A percentile compares a stretch with the other conserved stretches of the same genome.
Evolutionary conservation across 2,113 vertebrate genomes (phyloP).

Genomic region (Serinus canaria): DNA sequence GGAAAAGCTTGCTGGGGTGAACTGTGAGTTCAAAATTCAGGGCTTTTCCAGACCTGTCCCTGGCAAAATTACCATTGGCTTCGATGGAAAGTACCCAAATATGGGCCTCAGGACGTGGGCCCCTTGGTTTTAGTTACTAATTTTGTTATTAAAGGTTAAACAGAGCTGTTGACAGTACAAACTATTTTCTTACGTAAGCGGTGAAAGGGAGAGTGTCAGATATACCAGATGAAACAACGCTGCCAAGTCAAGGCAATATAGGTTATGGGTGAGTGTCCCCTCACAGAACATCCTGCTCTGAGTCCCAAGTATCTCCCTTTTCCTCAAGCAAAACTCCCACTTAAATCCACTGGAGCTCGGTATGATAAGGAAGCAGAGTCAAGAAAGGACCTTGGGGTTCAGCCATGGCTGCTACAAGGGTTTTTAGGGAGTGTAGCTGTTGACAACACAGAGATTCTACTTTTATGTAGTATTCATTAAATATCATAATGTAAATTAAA

Average conservation of each 20-base stretch:
- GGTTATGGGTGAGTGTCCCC: conserved; percentile 42
- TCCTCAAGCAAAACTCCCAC: conserved; percentile 8
- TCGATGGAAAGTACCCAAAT: conserved; percentile 45
- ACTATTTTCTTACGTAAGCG: conserved; percentile 59
- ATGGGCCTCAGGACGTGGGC: conserved; percentile 18
- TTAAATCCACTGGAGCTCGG: neutral
- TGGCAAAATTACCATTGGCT: neutral
- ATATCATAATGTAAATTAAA: neutral
- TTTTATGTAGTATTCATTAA: neutral
- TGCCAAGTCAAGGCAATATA: conserved; percentile 43
- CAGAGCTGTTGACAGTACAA: conserved; percentile 66
- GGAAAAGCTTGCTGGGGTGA: neutral
- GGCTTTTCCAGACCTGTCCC: neutral
- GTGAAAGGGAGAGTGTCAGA: conserved; percentile 39
- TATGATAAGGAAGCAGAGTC: neutral
- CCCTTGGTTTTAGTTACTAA: conserved; percentile 37
- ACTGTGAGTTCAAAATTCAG: neutral
- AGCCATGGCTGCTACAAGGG: neutral
- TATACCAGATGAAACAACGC: conserved; percentile 52
- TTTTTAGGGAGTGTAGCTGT: neutral
- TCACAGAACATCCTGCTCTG: conserved; percentile 23
- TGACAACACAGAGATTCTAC: neutral
- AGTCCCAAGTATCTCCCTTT: neutral
- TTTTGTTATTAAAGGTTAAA: conserved; percentile 66
- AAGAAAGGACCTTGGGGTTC: neutral